Conservation (phyloP, 2,113 vertebrate genomes). For the Poecilia latipinna region DNA sequence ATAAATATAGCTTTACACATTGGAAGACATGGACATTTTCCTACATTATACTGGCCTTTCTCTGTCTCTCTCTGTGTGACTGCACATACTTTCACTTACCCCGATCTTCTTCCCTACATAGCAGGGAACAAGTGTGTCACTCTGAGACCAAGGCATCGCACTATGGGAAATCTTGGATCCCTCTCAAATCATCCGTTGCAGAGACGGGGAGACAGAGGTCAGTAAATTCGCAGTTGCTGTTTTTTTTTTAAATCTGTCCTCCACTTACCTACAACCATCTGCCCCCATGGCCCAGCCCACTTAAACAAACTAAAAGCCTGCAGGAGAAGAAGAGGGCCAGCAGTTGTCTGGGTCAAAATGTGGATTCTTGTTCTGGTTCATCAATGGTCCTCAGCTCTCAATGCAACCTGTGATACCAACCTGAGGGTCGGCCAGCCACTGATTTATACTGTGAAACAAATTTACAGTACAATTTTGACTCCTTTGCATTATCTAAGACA, state of each 20-base stretch:
- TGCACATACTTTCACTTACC: slow-evolving; percentile 4
- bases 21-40: neutral
- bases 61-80: neutral
- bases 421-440: slow-evolving; percentile 11
- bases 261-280: slow-evolving; percentile 47
- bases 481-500: neutral
- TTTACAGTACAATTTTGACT: neutral
- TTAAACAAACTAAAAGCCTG: slow-evolving; percentile 58
- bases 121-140: slow-evolving; percentile 56
- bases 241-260: slow-evolving; percentile 16
- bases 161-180: slow-evolving; percentile 46
- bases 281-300: slow-evolving; percentile 43
- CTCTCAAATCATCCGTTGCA: slow-evolving; percentile 52
- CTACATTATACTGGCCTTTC: neutral
- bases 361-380: slow-evolving; percentile 18
- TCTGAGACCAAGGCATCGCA: slow-evolving; percentile 40
- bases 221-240: slow-evolving; percentile 22
- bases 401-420: slow-evolving; percentile 10
- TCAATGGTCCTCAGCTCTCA: slow-evolving; percentile 35
- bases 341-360: slow-evolving; percentile 37
- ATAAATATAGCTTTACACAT: neutral
- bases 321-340: slow-evolving; percentile 21
- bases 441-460: slow-evolving; percentile 14
- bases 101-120: slow-evolving; percentile 30
- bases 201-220: slow-evolving; percentile 36